These are phyloP conservation scores for Todiramphus chloris DNA, from an alignment of 2,113 vertebrate species.

Conservation along the genomic window DNA sequence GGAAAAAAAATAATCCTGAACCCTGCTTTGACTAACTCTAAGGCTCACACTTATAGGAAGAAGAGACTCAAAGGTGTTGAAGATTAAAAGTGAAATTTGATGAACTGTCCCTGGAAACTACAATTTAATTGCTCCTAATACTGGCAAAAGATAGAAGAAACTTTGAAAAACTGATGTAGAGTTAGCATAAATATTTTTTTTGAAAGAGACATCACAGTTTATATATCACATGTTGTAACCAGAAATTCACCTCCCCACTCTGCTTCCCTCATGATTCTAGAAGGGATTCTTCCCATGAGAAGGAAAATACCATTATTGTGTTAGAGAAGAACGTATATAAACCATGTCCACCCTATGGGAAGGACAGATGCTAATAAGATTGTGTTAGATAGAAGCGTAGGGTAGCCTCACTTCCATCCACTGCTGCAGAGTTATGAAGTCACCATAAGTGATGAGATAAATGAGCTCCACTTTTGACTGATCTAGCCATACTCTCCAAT, in stretches of 20 bases:
- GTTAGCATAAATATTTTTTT: background rate
- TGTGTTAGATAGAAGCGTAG: background rate
- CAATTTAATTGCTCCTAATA: background rate
- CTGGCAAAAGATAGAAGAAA: background rate
- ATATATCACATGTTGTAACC: background rate
- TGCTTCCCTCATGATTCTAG: background rate
- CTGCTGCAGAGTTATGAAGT: background rate
- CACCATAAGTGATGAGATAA: background rate
- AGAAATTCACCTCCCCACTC: background rate
- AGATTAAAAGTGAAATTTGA: background rate
- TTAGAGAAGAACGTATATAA: background rate
- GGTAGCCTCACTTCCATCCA: background rate
- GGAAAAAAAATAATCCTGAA: background rate
- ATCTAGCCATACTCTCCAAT: background rate
- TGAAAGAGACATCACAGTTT: background rate
- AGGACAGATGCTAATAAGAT: background rate
- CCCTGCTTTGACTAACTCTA: background rate
- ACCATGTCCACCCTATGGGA: background rate
- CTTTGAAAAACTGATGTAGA: background rate
- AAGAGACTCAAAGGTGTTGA: background rate
- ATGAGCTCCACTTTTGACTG: background rate
- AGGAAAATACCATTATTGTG: background rate
- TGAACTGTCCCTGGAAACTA: background rate
- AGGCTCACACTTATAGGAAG: background rate
- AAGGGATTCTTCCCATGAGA: background rate